Conservation (phyloP, 2,888 invertebrate species). For the Eilema depressum region DNA sequence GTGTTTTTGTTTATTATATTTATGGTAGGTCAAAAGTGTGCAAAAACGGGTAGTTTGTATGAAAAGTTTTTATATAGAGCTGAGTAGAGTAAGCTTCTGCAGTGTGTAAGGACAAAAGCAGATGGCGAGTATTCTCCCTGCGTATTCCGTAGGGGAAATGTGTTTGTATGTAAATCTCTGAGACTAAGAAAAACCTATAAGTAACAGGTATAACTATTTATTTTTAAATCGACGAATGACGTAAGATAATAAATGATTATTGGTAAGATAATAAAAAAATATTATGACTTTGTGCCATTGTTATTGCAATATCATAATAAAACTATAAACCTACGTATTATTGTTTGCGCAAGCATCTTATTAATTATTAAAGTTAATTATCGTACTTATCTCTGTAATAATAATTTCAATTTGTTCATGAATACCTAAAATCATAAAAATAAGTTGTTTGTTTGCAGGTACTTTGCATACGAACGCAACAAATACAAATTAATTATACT, state of each 20-base stretch:
- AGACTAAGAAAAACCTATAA: not conserved
- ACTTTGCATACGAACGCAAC: not conserved
- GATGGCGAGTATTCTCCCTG: not conserved
- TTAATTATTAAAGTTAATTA: not conserved
- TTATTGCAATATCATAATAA: not conserved
- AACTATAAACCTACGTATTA: not conserved
- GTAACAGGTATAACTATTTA: too few species aligned
- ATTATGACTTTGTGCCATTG: not conserved
- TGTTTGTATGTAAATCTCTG: not conserved
- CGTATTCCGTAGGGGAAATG: not conserved
- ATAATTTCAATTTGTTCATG: constrained; percentile 4
- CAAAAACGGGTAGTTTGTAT: not conserved
- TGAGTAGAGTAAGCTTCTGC: too few species aligned
- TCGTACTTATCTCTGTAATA: not conserved
- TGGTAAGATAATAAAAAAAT: not conserved
- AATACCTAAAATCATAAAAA: not conserved
- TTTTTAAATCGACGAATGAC: not conserved
- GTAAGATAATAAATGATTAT: too few species aligned
- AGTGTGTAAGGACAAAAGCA: not conserved
- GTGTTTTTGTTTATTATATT: not conserved
- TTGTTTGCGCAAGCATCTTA: not conserved
- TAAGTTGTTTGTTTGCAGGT: not conserved
- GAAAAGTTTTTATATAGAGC: not conserved
- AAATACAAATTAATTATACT: not conserved
- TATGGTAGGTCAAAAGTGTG: not conserved